Evolutionary conservation across 2,888 invertebrate genomes (phyloP), one percentile per base, ranked within the genome.

Genomic region (Leptopilina syphax): DNA sequence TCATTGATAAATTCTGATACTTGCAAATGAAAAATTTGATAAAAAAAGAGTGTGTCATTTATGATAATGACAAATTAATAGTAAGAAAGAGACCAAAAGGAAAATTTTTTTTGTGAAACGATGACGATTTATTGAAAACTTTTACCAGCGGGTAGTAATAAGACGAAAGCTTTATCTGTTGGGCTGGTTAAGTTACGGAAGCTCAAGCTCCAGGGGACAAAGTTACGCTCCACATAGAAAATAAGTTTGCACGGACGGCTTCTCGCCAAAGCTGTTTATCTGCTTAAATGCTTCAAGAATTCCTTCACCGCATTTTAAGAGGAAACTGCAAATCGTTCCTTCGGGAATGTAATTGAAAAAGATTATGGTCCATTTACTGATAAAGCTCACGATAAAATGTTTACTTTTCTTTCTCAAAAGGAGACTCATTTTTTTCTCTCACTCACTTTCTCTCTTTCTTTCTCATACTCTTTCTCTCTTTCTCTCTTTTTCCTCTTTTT

Each of bases 51-150:
- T 27, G 34, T 34, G 34, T 34, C 44, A 44, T 44, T 4, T 44
- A 66, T 78, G 73, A 67, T 65, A 63, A 68, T 60, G 67, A 79
- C 65, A 76, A 50, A 80, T 79, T 73, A 76, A 44, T 41, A 1
- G 5, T 8, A 5, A 65, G 68, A 85, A 86, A 34, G 4, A 34
- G 34, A 34, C 3, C 3, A 3, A 34, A 34, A 34, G 2, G 3
- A 34, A 18, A 18, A 18, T 18, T 18, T 18, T 34, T 34, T 81
- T 86, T 84, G 76, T 76, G 77, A 77, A 81, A 82, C 81, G 83
- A 85, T 78, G 81, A 82, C 81, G 83, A 85, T 85, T 86, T 84
- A 86, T 87, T 84, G 83, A 83, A 83, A 85, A 86, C 80, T 84
- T 86, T 84, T 80, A 83, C 79, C 65, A 76, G 70, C 9, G 50